Evolutionary conservation across 2,797 vertebrate genomes (phyloP).

Genomic region (Cercopithecus mitis): DNA sequence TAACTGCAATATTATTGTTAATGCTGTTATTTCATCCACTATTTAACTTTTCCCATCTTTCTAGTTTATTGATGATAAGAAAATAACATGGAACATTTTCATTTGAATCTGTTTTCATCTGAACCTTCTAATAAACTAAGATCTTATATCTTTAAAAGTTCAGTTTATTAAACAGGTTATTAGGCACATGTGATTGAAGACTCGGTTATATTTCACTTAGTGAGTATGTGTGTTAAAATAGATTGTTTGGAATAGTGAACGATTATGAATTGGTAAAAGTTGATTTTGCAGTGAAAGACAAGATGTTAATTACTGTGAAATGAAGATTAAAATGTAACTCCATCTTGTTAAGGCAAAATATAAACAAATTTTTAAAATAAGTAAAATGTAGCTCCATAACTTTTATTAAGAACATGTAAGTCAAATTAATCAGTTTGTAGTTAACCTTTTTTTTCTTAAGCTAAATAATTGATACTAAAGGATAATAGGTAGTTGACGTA

Average conservation of each 20-base stretch:
- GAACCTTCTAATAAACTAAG: not conserved
- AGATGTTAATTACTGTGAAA: not conserved
- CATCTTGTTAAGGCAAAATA: not conserved
- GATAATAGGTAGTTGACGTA: not conserved
- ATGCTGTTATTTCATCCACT: not conserved
- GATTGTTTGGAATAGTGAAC: slow-evolving; percentile 10
- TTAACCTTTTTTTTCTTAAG: not conserved
- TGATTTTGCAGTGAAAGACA: not conserved
- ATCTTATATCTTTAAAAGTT: not conserved
- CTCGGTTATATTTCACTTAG: not conserved
- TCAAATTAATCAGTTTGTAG: not conserved
- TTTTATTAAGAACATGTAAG: not conserved
- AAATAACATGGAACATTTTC: not conserved
- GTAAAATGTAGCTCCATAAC: not conserved
- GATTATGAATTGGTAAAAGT: slow-evolving; percentile 12
- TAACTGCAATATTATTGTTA: not conserved
- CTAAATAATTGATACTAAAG: not conserved
- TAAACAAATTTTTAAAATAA: not conserved
- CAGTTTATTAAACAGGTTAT: not conserved
- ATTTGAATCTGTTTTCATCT: not conserved
- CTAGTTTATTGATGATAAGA: not conserved
- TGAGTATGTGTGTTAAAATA: not conserved
- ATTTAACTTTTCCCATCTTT: not conserved
- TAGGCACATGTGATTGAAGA: not conserved
- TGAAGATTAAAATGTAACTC: not conserved